Evolutionary conservation across 2,888 invertebrate species (phyloP).

Genomic region (Chrysomela aeneicollis): DNA sequence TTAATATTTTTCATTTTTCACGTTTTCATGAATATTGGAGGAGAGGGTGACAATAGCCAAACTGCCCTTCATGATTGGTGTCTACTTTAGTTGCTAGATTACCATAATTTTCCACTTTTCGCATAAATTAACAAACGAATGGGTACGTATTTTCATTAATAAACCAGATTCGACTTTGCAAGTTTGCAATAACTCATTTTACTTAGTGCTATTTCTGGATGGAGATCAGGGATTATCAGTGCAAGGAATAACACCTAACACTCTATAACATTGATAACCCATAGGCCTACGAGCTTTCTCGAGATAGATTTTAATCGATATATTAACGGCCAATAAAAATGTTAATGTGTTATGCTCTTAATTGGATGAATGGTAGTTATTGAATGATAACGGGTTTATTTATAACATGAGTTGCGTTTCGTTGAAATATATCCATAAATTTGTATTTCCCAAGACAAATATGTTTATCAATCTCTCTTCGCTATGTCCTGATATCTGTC

Average conservation of each 20-base stretch:
- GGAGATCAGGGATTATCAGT: too few species aligned
- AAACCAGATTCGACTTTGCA: too few species aligned
- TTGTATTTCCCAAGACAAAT: slow-evolving; percentile 5
- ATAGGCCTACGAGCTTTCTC: not conserved
- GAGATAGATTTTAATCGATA: slow-evolving; percentile 28
- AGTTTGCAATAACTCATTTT: too few species aligned
- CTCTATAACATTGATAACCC: not conserved
- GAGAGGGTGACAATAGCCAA: too few species aligned
- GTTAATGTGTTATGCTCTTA: slow-evolving; percentile 29
- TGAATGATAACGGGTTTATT: slow-evolving; percentile 38
- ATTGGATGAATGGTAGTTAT: slow-evolving; percentile 34
- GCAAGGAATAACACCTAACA: not conserved
- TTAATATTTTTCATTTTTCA: too few species aligned
- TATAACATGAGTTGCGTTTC: slow-evolving; percentile 28
- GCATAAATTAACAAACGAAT: too few species aligned
- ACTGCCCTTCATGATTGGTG: too few species aligned
- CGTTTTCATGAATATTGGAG: too few species aligned
- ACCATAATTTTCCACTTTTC: too few species aligned
- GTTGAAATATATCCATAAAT: slow-evolving; percentile 32
- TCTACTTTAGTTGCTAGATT: too few species aligned
- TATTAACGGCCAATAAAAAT: slow-evolving; percentile 29
- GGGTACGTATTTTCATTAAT: too few species aligned
- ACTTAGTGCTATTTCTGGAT: too few species aligned
- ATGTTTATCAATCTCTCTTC: not conserved
- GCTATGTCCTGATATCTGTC: not conserved